Evolutionary conservation across 2,113 vertebrate species (phyloP).

Genomic region (Oreotrochilus melanogaster): DNA sequence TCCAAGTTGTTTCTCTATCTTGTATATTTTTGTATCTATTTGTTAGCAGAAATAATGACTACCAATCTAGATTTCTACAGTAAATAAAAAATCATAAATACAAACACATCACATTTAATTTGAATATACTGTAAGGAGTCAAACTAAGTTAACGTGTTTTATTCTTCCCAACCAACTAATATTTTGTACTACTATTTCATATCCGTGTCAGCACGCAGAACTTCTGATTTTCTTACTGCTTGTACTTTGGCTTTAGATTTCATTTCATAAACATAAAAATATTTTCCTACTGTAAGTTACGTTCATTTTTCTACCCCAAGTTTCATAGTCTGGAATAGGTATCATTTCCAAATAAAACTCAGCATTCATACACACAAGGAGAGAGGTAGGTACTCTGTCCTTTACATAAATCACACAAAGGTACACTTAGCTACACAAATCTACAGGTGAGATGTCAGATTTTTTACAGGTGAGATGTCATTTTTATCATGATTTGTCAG

Average conservation of each 20-base stretch:
- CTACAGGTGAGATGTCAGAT: not conserved
- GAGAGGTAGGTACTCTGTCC: not conserved
- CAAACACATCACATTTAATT: rapidly evolving
- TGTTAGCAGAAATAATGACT: not conserved
- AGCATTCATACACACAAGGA: not conserved
- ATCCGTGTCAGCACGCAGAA: not conserved
- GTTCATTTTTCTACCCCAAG: not conserved
- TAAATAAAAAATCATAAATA: not conserved
- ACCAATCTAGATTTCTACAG: not conserved
- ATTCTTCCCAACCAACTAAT: not conserved
- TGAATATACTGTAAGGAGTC: not conserved
- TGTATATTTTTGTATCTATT: not conserved
- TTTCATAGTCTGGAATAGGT: not conserved
- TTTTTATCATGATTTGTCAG: not conserved
- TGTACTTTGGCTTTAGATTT: not conserved
- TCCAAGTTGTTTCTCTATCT: not conserved
- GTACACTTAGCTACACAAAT: not conserved
- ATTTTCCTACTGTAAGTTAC: not conserved
- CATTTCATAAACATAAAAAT: not conserved
- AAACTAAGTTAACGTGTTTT: not conserved
- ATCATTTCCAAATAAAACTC: not conserved
- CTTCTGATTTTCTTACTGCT: not conserved
- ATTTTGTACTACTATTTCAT: not conserved
- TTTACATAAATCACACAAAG: not conserved
- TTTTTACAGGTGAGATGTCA: too few relatives aligned